These are phyloP conservation scores for Rhinogobius similis DNA, from an alignment of 2,113 vertebrate species.

Conservation along the genomic window DNA sequence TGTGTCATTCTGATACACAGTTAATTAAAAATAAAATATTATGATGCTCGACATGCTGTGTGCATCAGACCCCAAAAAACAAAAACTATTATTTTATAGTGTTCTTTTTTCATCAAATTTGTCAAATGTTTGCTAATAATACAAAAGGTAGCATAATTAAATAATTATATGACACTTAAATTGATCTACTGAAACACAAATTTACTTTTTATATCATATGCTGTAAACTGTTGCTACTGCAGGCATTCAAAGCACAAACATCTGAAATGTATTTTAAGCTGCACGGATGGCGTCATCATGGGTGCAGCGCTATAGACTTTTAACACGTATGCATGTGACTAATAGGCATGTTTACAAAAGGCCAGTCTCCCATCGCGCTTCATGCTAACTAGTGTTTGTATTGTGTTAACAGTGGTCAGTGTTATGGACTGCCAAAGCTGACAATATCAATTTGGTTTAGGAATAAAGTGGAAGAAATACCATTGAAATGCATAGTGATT, in stretches of 20 bases:
- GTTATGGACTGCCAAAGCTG: conserved; percentile 36
- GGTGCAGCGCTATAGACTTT: conserved; percentile 38
- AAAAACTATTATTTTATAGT: neutral
- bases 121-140: neutral
- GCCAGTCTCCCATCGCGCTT: conserved; percentile 18
- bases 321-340: conserved; percentile 60
- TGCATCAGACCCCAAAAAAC: neutral
- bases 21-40: conserved; percentile 16
- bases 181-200: neutral
- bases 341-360: conserved; percentile 48
- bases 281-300: conserved; percentile 60
- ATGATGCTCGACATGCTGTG: neutral
- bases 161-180: neutral
- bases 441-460: neutral
- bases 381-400: conserved; percentile 32
- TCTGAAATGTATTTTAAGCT: conserved; percentile 42
- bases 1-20: neutral
- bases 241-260: conserved; percentile 60
- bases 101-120: neutral
- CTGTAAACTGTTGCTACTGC: conserved; percentile 27
- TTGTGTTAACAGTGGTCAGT: conserved; percentile 30
- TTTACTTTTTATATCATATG: conserved; percentile 27
- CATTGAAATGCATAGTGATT: neutral
- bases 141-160: neutral
- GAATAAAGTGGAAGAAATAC: conserved; percentile 17